phyloP scores from a whole-genome alignment of 2,888 invertebrate genomes.

The Smittia aterrima region DNA sequence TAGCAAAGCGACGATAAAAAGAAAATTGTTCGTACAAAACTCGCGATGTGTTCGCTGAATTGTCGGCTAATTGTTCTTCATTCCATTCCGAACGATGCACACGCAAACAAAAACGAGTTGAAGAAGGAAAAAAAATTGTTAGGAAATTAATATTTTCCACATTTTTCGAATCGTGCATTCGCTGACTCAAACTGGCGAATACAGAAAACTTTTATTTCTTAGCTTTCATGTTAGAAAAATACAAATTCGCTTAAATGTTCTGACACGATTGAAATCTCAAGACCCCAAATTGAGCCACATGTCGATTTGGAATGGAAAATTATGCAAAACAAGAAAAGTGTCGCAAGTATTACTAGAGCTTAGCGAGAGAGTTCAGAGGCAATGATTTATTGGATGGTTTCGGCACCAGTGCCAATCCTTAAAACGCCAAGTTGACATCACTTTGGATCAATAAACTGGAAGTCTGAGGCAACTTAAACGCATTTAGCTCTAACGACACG shows the following conservation, averaged over 20 bases:
- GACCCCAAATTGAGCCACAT: background rate
- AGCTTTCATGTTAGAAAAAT: background rate
- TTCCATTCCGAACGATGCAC: background rate
- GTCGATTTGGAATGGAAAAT: constrained; percentile 3
- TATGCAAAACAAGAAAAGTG: background rate
- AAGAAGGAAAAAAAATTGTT: background rate
- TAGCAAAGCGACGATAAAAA: background rate
- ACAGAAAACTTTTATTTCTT: background rate
- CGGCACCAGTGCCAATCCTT: too few species aligned
- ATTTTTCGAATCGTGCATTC: background rate
- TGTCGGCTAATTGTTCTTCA: background rate
- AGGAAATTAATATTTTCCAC: background rate
- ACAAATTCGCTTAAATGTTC: constrained; percentile 6
- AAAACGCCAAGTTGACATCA: too few species aligned
- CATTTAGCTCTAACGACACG: too few species aligned
- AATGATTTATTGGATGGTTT: background rate
- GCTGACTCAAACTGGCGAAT: too few species aligned
- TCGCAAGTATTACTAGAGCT: background rate
- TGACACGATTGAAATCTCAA: background rate
- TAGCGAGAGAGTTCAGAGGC: background rate
- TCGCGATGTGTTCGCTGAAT: background rate
- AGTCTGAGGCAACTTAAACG: too few species aligned
- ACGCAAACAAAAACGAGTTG: background rate
- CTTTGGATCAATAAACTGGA: too few species aligned
- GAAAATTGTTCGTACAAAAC: background rate